A percentile compares a stretch with the other conserved stretches of the same genome.
These are phyloP conservation scores for Episyrphus balteatus DNA, from an alignment of 1,140 invertebrate species.

Conservation along the genomic window DNA sequence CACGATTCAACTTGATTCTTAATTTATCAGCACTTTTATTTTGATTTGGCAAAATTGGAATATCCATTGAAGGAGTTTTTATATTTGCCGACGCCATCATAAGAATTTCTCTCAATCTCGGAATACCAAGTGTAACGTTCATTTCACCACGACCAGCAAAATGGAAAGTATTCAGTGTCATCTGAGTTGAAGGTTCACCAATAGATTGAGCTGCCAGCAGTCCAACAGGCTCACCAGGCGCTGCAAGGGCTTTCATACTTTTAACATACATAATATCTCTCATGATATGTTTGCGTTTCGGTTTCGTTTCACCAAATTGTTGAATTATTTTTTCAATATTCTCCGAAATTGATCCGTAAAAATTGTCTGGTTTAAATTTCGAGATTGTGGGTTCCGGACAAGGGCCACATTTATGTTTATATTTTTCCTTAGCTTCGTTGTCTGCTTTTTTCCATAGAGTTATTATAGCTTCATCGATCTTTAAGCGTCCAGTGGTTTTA, in stretches of 20 bases:
- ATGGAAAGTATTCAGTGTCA: constrained; percentile 99
- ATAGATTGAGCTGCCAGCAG: constrained; percentile 90
- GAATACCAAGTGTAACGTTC: constrained; percentile 98
- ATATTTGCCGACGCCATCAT: constrained; percentile 89
- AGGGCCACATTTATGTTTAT: constrained; percentile 32
- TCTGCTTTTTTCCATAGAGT: constrained; percentile 50
- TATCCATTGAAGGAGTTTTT: constrained; percentile 93
- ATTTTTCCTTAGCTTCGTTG: constrained; percentile 44
- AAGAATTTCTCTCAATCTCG: constrained; percentile 89
- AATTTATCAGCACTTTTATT: constrained; percentile 55
- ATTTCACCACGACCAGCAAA: constrained; percentile 99
- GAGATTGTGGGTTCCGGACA: constrained; percentile 67
- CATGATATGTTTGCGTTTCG: constrained; percentile 37
- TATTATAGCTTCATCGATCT: constrained; percentile 41
- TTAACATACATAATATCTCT: constrained; percentile 65
- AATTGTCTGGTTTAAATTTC: constrained; percentile 54
- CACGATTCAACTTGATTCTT: constrained; percentile 58
- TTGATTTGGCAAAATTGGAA: constrained; percentile 60
- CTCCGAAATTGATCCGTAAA: constrained; percentile 77
- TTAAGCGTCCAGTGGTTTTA: constrained; percentile 22
- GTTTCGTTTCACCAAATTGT: constrained; percentile 45
- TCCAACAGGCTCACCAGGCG: constrained; percentile 93
- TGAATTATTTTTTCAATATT: constrained; percentile 57
- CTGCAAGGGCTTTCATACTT: constrained; percentile 60
- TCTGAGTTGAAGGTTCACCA: constrained; percentile 98